Evolutionary conservation across 2,888 invertebrate genomes (phyloP).

Genomic region (Tribolium freemani): DNA sequence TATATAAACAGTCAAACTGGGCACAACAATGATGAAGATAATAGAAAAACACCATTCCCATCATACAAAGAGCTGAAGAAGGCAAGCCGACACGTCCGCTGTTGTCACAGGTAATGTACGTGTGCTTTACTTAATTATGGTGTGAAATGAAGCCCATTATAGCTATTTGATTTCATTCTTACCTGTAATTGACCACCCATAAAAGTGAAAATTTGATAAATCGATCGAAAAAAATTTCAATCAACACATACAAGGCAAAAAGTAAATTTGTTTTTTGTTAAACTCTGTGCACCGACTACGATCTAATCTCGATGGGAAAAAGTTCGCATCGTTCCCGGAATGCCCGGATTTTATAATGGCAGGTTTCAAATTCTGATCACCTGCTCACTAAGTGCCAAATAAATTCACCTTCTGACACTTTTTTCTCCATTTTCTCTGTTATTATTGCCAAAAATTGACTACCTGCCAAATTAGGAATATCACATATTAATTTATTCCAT

Average conservation of each 20-base stretch:
- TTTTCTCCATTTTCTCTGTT: constrained; percentile 27
- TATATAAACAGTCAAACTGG: constrained; percentile 44
- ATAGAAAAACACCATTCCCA: constrained; percentile 47
- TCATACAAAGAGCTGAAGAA: constrained; percentile 40
- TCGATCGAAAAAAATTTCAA: constrained; percentile 43
- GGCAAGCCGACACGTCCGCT: constrained; percentile 47
- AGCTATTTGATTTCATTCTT: constrained; percentile 47
- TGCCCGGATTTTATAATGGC: constrained; percentile 30
- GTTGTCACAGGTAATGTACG: constrained; percentile 48
- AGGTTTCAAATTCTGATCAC: constrained; percentile 19
- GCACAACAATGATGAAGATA: constrained; percentile 46
- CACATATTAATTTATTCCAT: constrained; percentile 35
- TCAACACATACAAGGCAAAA: constrained; percentile 41
- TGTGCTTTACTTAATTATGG: constrained; percentile 48
- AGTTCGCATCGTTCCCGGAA: constrained; percentile 24
- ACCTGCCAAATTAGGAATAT: constrained; percentile 33
- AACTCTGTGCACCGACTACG: constrained; percentile 32
- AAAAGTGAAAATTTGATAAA: constrained; percentile 47
- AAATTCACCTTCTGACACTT: constrained; percentile 41
- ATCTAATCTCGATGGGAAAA: constrained; percentile 10
- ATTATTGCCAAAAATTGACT: constrained; percentile 34
- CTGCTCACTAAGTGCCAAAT: constrained; percentile 39
- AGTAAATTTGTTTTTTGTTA: constrained; percentile 42
- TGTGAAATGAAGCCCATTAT: constrained; percentile 48
- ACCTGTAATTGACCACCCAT: constrained; percentile 46